These are phyloP conservation scores for Pluvialis apricaria DNA, from an alignment of 2,113 vertebrate species.

Conservation along the genomic window DNA sequence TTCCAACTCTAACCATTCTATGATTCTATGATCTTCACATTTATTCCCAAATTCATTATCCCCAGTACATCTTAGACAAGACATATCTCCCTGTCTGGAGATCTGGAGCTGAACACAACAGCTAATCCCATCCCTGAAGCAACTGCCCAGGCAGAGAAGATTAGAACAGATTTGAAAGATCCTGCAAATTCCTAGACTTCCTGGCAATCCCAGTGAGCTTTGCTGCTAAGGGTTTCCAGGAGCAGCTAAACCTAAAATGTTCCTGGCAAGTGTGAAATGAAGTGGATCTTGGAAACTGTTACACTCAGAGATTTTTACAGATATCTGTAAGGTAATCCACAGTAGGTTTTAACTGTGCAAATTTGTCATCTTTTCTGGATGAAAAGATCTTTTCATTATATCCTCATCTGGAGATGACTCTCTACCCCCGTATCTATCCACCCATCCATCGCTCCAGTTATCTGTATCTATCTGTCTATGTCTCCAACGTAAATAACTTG, in stretches of 20 bases:
- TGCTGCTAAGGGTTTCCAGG: neutral
- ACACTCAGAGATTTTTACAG: neutral
- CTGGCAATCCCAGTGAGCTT: neutral
- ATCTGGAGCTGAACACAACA: neutral
- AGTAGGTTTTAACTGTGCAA: neutral
- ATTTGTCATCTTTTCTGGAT: neutral
- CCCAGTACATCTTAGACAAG: neutral
- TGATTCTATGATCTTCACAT: neutral
- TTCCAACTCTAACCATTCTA: too few species aligned
- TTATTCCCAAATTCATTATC: neutral
- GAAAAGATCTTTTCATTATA: neutral
- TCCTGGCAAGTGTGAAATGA: neutral
- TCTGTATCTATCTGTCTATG: neutral
- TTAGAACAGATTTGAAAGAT: neutral
- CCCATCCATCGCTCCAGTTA: neutral
- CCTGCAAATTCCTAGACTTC: neutral
- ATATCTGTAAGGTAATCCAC: neutral
- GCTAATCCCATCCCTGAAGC: neutral
- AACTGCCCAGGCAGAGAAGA: neutral
- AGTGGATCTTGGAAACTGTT: neutral
- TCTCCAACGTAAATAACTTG: neutral
- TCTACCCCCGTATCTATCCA: neutral
- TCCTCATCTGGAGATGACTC: neutral
- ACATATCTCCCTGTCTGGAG: neutral
- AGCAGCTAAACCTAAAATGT: neutral